Conservation (phyloP, 2,797 vertebrate species). For the Fundulus diaphanus region DNA sequence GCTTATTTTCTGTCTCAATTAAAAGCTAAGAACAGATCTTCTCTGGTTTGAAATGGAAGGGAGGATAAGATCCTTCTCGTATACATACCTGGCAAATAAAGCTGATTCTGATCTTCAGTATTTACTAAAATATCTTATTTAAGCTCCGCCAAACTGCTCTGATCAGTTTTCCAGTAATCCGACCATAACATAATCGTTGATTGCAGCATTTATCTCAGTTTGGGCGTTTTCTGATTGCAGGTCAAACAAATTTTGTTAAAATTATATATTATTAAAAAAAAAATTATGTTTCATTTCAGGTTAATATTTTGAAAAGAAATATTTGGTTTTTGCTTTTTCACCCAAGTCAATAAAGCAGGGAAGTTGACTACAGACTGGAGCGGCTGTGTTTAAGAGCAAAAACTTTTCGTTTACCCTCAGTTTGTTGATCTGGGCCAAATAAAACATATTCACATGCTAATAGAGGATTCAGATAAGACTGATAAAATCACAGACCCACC, state of each 20-base stretch:
- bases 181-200: background rate
- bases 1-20: background rate
- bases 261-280: background rate
- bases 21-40: background rate
- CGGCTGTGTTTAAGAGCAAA: background rate
- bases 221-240: too few relatives aligned
- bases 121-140: too few relatives aligned
- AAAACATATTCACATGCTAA: background rate
- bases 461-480: conserved; percentile 13
- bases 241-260: background rate
- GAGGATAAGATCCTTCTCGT: too few relatives aligned
- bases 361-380: background rate
- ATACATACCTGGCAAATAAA: too few relatives aligned
- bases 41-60: too few relatives aligned
- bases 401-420: background rate
- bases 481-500: conserved; percentile 31
- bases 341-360: background rate
- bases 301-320: background rate
- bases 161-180: too few relatives aligned
- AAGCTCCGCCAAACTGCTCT: too few relatives aligned
- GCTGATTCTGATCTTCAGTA: too few relatives aligned
- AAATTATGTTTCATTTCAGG: background rate
- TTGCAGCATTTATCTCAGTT: background rate
- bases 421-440: background rate
- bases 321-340: background rate